Evolutionary conservation across 1,140 invertebrate species (phyloP), one percentile per base, ranked within the genome.

Genomic region (Anastrepha ludens): DNA sequence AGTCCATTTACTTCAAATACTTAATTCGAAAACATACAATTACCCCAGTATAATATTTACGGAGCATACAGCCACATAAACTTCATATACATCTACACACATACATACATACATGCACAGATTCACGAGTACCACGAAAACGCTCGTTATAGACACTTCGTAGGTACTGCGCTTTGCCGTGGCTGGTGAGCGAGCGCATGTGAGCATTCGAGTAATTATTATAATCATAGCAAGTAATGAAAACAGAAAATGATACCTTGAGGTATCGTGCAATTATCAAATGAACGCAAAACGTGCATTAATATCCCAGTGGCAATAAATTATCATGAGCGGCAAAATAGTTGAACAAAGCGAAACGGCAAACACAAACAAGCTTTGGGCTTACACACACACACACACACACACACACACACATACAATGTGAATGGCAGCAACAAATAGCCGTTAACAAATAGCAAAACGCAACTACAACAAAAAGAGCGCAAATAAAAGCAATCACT

Each of bases 201-300:
- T 62, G 64, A 67, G 29, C 64, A 67, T 67, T 67, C 29, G 64
- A 7, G 64, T 67, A 67, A 67, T 67, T 67, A 67, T 67, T 67
- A 67, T 29, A 67, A 67, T 85, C 44, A 85, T 15, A 55, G 55
- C 85, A 86, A 86, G 60, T 62, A 64, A 86, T 86, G 60, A 86
- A 58, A 17, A 58, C 39, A 17, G 85, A 60, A 85, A 87, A 85
- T 62, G 87, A 70, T 85, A 62, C 87, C 87, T 87, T 44, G 50
- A 87, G 87, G 87, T 85, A 85, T 87, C 87, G 87, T 87, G 87
- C 87, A 87, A 87, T 87, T 87, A 87, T 87, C 87, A 87, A 87
- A 87, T 87, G 87, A 85, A 85, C 93, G 97, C 78, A 88, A 88
- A 88, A 88, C 44, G 78, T 41, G 85, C 60, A 88, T 86, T 86